A percentile compares a stretch with the other conserved stretches of the same genome.
Conservation (phyloP, 2,113 vertebrate species). For the Dendrocopos noguchii region DNA sequence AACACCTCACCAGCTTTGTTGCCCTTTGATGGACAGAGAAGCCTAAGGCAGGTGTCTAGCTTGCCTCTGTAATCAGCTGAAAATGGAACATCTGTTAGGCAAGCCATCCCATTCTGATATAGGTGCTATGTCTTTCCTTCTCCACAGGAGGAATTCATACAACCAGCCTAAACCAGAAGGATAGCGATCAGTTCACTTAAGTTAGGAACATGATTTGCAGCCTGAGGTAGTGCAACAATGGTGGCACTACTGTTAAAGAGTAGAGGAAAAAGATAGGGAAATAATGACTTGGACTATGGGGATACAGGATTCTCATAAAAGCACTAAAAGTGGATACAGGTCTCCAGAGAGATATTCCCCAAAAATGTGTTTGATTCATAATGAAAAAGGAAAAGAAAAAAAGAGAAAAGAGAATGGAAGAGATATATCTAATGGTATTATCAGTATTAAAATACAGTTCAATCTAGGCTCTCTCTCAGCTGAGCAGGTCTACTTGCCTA, state of each 20-base stretch:
- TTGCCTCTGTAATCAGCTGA: not conserved
- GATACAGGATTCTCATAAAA: not conserved
- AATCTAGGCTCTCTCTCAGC: not conserved
- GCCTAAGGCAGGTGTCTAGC: not conserved
- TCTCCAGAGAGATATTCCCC: not conserved
- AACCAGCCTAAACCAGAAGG: not conserved
- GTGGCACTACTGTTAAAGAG: not conserved
- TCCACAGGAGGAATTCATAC: not conserved
- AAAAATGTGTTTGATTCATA: not conserved
- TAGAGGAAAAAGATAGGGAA: not conserved
- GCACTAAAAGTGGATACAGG: not conserved
- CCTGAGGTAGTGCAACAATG: not conserved
- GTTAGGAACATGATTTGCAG: not conserved
- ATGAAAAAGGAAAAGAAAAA: not conserved
- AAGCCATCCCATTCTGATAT: not conserved
- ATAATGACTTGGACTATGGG: not conserved
- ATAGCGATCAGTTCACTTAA: not conserved
- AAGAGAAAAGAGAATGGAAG: not conserved
- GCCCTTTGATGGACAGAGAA: not conserved
- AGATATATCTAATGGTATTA: not conserved
- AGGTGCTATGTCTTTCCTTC: not conserved
- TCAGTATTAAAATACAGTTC: not conserved
- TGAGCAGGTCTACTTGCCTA: not conserved
- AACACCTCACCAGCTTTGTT: no score
- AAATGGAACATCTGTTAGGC: not conserved